phyloP scores from a whole-genome alignment of 2,113 vertebrate species.

The Haliaeetus leucogaster region DNA sequence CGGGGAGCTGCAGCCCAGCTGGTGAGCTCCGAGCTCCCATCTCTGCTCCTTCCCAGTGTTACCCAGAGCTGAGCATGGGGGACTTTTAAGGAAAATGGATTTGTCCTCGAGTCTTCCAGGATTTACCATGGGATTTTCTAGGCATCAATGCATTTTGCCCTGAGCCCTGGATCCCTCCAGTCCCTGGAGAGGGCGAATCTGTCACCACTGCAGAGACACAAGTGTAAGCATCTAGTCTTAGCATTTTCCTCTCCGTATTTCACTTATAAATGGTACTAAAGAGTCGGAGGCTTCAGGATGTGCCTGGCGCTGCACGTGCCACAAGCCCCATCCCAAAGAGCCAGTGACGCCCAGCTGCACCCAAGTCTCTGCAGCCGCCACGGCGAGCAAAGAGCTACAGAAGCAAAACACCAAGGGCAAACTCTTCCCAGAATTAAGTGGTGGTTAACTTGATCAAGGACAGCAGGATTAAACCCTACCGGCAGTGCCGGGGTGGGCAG shows the following conservation, averaged over 20 bases:
- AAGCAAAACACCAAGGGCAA: not conserved
- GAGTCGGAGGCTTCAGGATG: rapidly evolving
- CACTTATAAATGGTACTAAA: rapidly evolving
- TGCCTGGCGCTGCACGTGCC: rapidly evolving
- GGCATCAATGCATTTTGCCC: rapidly evolving
- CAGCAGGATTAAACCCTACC: not conserved
- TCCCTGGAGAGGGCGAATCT: rapidly evolving
- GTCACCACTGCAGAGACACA: not conserved
- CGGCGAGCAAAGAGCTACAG: rapidly evolving
- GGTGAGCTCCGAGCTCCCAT: not conserved
- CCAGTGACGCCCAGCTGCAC: rapidly evolving
- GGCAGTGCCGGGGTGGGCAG: not conserved
- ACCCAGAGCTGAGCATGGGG: not conserved
- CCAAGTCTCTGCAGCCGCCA: rapidly evolving
- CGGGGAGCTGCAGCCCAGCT: not conserved
- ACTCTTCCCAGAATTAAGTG: rapidly evolving
- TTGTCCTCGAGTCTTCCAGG: not conserved
- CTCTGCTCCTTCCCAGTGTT: not conserved
- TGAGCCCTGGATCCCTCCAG: not conserved
- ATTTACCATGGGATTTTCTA: not conserved
- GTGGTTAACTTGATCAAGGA: rapidly evolving
- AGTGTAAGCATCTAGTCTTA: rapidly evolving
- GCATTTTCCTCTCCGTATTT: rapidly evolving
- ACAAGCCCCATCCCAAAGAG: not conserved
- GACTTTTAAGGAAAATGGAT: not conserved